phyloP scores from a whole-genome alignment of 2,113 vertebrate species.

The Hippotragus niger region DNA sequence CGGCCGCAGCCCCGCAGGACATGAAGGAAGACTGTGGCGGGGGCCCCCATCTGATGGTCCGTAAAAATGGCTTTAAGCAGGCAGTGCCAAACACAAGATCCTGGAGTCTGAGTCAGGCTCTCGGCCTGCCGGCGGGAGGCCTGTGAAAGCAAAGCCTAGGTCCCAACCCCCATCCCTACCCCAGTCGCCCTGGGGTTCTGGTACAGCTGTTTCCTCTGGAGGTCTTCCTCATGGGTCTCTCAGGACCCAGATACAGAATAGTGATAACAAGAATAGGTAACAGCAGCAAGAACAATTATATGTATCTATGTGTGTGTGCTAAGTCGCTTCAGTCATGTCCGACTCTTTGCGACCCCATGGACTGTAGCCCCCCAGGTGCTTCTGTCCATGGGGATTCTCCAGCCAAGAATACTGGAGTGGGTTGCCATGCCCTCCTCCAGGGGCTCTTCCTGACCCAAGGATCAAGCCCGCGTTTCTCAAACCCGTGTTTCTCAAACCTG shows the following conservation, averaged over 20 bases:
- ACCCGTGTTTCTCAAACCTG: neutral
- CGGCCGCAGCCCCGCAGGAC: too few relatives aligned
- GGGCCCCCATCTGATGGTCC: neutral
- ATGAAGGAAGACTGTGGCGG: neutral
- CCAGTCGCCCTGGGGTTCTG: neutral
- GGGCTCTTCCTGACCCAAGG: neutral
- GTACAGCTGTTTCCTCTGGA: neutral
- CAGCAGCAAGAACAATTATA: neutral
- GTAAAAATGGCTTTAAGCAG: neutral
- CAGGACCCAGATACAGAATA: neutral
- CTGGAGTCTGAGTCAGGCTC: neutral
- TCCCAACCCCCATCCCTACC: neutral
- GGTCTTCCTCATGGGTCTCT: neutral
- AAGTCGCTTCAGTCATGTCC: neutral
- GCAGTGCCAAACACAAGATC: neutral
- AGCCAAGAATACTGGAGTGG: neutral
- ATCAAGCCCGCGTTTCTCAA: neutral
- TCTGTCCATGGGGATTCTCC: neutral
- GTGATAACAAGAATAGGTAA: neutral
- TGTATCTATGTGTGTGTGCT: neutral
- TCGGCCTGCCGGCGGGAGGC: neutral
- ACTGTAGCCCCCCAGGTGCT: neutral
- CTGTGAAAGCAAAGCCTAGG: neutral
- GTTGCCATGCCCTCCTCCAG: neutral
- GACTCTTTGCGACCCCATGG: neutral